A percentile compares a stretch with the other conserved stretches of the same genome.
Evolutionary conservation across 2,797 vertebrate species (phyloP).

Genomic region (Ptychadena robeensis): DNA sequence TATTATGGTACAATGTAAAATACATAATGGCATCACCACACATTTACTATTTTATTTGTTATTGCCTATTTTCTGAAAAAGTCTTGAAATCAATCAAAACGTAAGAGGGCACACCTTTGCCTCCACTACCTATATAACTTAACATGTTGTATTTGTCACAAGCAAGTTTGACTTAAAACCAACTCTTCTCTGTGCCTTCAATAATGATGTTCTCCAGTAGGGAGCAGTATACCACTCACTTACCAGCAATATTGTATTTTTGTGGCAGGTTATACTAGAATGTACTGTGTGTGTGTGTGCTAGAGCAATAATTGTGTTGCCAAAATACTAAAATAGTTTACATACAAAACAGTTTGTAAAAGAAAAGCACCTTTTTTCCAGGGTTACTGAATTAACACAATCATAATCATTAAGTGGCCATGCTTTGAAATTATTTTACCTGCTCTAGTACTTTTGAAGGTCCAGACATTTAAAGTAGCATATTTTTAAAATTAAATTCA

Average conservation of each 20-base stretch:
- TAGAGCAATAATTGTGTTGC: background rate
- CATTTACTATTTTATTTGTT: background rate
- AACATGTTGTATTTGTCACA: background rate
- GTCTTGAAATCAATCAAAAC: background rate
- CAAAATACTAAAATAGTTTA: background rate
- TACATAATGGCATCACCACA: background rate
- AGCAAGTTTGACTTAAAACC: too few relatives aligned
- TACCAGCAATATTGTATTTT: background rate
- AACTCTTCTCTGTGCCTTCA: background rate
- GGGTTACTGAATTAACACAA: too few relatives aligned
- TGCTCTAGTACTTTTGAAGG: background rate
- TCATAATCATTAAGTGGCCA: background rate
- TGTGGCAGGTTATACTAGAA: background rate
- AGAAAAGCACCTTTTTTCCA: background rate
- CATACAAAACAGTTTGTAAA: background rate
- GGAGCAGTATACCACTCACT: slow-evolving; percentile 17
- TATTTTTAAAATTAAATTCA: background rate
- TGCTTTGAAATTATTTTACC: too few relatives aligned
- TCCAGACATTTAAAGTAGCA: background rate
- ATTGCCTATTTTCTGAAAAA: background rate
- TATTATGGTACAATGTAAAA: background rate
- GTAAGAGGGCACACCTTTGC: background rate
- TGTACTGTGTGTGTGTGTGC: background rate
- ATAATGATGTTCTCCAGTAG: slow-evolving; percentile 16
- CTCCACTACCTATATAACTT: background rate